Evolutionary conservation across 2,113 vertebrate genomes (phyloP), one percentile per base, ranked within the genome.

Genomic region (Mastomys coucha): DNA sequence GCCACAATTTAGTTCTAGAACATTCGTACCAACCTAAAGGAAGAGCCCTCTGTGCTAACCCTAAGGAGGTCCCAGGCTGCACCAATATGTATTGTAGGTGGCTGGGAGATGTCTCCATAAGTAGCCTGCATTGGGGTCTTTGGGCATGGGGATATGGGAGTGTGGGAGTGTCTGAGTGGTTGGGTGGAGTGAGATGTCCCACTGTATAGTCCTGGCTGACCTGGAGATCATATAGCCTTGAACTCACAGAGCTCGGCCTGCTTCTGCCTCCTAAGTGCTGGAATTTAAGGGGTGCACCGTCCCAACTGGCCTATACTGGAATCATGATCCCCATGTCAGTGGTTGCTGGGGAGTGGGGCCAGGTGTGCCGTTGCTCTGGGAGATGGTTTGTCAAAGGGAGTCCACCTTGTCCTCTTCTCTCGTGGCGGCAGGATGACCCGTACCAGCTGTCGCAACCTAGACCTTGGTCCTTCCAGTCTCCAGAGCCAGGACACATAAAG

Each of bases 21-120:
- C 17, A 1, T 82, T 65, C 22, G 39, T 51, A 16, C 22, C 53
- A 3, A 11, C 45, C 49, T 51, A 9, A 33, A 26, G 36, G 72
- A 53, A 88, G 56, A 1, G 6, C 22, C 28, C 1, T 53, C 1
- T 89, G 28, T 58, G 0, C 1, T 0, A 45, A 45, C 45, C 45
- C 45, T 45, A 2, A 19, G 33, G 2, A 24, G 84, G 20, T 60
- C 36, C 20, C 53, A 60, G 80, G 80, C 56, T 60, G 12, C 33
- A n/a, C 51, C 22, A 12, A 14, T 26, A 45, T 3, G 73, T 76
- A 14, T 45, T 45, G 39, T 42, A 75, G 73, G 73, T 12, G 31
- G 49, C 51, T 22, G 19, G 14, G 5, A 42, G 24, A 26, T 28
- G 8, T 45, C 24, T 42, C 39, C 22, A 26, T 16, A 39, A 39